These are phyloP conservation scores for Copidosoma floridanum DNA, from an alignment of 1,140 invertebrate genomes.

Conservation along the genomic window DNA sequence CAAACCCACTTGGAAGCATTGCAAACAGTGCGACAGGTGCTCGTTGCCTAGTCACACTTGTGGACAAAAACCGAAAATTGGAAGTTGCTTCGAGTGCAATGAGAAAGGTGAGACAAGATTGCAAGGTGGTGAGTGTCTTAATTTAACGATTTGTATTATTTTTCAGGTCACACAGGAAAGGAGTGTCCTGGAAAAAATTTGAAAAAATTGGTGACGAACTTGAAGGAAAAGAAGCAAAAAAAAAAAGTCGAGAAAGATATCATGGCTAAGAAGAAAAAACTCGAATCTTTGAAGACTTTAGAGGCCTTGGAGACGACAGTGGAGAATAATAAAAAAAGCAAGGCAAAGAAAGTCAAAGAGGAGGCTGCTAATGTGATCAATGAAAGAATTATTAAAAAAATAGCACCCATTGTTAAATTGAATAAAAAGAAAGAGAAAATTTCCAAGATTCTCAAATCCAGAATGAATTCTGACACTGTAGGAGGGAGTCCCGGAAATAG, in stretches of 20 bases:
- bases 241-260: constrained; percentile 4
- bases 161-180: constrained; percentile 38
- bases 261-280: constrained; percentile 2
- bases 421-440: constrained; percentile 5
- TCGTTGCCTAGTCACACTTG: constrained; percentile 63
- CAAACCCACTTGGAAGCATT: constrained; percentile 81
- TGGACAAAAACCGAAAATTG: constrained; percentile 49
- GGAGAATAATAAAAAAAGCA: neutral
- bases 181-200: constrained; percentile 14
- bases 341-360: constrained; percentile 1
- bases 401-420: neutral
- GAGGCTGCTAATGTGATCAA: neutral
- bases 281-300: neutral
- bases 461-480: no score
- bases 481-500: no score
- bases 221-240: constrained; percentile 2
- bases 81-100: constrained; percentile 43
- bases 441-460: no score
- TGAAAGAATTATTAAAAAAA: neutral
- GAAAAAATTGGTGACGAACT: constrained; percentile 10
- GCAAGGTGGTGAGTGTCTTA: neutral
- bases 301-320: neutral
- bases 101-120: constrained; percentile 36
- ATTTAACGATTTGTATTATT: constrained; percentile 8
- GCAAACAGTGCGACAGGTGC: constrained; percentile 69